These are phyloP conservation scores for Cyclophora albipunctata DNA, from an alignment of 2,888 invertebrate genomes.

Conservation along the genomic window DNA sequence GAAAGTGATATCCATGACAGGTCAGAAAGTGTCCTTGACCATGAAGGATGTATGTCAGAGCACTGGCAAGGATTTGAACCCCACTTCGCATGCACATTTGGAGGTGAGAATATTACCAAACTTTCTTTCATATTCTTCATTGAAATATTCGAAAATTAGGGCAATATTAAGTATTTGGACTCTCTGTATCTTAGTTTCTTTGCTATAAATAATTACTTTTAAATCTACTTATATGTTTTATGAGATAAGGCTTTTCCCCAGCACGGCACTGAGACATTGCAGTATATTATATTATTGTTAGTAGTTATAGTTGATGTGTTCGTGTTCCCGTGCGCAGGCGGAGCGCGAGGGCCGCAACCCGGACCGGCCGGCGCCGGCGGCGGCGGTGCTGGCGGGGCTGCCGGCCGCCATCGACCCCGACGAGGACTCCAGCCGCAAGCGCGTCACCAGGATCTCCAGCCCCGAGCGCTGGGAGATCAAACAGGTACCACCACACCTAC, in stretches of 20 bases:
- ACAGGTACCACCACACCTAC: slow-evolving; percentile 71
- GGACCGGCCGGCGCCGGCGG: slow-evolving; percentile 85
- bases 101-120: slow-evolving; percentile 56
- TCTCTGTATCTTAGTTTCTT: no score
- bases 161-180: no score
- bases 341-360: slow-evolving; percentile 91
- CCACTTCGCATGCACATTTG: slow-evolving; percentile 80
- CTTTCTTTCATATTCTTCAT: background rate
- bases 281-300: no score
- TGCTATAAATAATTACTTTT: no score
- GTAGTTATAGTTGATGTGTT: no score
- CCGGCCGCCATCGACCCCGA: slow-evolving; percentile 80
- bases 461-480: slow-evolving; percentile 99
- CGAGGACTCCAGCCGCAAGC: slow-evolving; percentile 86
- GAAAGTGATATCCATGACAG: slow-evolving; percentile 94
- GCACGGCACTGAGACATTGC: no score
- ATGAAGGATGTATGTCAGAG: slow-evolving; percentile 99
- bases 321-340: slow-evolving; percentile 37
- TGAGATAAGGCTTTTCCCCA: no score
- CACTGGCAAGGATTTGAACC: slow-evolving; percentile 95
- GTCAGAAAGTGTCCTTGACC: slow-evolving; percentile 94
- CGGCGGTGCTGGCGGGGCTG: slow-evolving; percentile 72
- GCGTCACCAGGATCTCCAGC: slow-evolving; percentile 93
- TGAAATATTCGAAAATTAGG: background rate
- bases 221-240: no score